Evolutionary conservation across 2,888 invertebrate genomes (phyloP).

Genomic region (Papilio elwesi): DNA sequence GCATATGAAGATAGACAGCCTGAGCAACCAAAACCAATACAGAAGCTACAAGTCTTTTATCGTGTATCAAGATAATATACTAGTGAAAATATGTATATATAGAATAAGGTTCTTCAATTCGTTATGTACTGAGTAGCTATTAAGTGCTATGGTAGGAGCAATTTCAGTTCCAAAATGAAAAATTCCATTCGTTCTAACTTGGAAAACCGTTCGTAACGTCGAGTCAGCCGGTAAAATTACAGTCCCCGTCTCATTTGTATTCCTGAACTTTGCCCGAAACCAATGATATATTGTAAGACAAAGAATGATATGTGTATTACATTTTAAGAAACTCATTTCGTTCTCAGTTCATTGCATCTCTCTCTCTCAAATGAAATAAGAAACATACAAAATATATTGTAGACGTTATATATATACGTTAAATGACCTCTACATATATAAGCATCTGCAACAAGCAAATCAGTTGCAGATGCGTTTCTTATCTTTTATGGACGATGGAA

Average conservation of each 20-base stretch:
- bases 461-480: no score
- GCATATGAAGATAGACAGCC: no score
- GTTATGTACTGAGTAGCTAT: constrained; percentile 3
- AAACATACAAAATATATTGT: not conserved
- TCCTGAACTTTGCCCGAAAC: constrained; percentile 55
- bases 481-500: no score
- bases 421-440: no score
- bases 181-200: constrained; percentile 63
- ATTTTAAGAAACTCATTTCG: not conserved
- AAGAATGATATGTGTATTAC: constrained; percentile 31
- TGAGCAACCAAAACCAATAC: no score
- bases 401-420: no score
- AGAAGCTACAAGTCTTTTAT: no score
- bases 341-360: not conserved
- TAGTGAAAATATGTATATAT: no score
- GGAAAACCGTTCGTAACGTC: constrained; percentile 68
- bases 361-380: not conserved
- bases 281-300: constrained; percentile 28
- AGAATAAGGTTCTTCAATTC: constrained; percentile 9
- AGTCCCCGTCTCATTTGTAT: constrained; percentile 72
- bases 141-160: constrained; percentile 10
- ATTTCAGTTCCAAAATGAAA: constrained; percentile 59
- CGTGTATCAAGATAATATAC: no score
- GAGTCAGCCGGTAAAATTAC: constrained; percentile 73
- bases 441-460: no score